Base-by-base conservation (phyloP, 2,888 invertebrate genomes). In the Noctua pronuba region DNA sequence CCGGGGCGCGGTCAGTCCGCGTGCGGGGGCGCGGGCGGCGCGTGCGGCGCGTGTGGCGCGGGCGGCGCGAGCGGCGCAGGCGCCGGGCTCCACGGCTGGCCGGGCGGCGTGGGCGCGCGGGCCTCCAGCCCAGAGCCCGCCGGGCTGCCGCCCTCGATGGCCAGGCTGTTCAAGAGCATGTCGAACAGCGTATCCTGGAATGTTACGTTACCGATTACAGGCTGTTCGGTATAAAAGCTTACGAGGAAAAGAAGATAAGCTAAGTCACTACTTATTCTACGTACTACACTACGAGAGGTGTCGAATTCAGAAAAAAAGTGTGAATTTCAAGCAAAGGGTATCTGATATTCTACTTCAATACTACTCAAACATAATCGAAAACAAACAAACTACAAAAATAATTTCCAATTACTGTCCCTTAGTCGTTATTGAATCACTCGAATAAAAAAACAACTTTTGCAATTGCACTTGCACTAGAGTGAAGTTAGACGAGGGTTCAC, bases 131-230 rank as follows among this genome's bases (percentile, higher is more conserved):
- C 79, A 72, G 80, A 83, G 72, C 80, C 83, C 79, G 80, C 77
- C 18, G 75, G 75, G 73, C 84, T 74, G 75, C 77, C 72, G 69
- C 92, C 90, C 60, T 96, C 96, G 65, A 95, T 87, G 3, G 95
- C 92, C 73, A 96, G 89, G 80, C 94, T 95, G 91, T 94, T 95
- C 68, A 96, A 91, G 49, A 96, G 90, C 92, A 96, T 95, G 89
- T 96, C 96, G 92, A 96, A 96, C 49, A 96, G 90, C 31, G 95
- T 94, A 86, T 96, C 96, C 96, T 96, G 92, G 2, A 80, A 87
- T n/a, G 1, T 24, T 18, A 65, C 3, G 7, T 5, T 28, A 41
- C 21, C 8, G 24, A 0, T 80, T 60, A 58, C 0, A 31, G 6
- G 7, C 1, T 10, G 10, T 2, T n/a, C 28, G 35, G 6, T 16